Conservation (phyloP, 1,140 invertebrate genomes). For the Eupristina koningsbergeri region DNA sequence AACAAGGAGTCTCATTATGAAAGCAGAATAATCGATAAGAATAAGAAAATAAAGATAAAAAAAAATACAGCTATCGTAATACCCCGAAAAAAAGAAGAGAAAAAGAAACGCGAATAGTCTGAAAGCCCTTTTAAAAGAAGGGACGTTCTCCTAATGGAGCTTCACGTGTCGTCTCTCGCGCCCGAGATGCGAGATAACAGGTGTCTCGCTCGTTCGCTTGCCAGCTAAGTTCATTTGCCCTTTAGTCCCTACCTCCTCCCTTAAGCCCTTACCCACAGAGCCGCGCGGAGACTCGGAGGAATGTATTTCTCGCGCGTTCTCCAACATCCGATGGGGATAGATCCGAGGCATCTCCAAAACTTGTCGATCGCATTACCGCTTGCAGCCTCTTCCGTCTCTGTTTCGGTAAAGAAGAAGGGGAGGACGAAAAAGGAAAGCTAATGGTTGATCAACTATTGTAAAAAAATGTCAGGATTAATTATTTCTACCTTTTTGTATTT, state of each 20-base stretch:
- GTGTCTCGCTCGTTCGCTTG: neutral
- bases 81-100: constrained; percentile 17
- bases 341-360: neutral
- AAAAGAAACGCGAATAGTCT: too few relatives aligned
- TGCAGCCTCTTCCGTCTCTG: neutral
- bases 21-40: constrained; percentile 3
- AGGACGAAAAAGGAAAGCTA: neutral
- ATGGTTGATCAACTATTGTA: constrained; percentile 26
- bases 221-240: constrained; percentile 28
- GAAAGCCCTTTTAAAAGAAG: constrained; percentile 30
- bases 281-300: too few relatives aligned
- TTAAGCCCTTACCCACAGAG: too few relatives aligned
- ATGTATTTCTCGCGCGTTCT: neutral
- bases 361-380: constrained; percentile 15
- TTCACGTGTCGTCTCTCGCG: constrained; percentile 42
- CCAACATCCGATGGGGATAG: neutral
- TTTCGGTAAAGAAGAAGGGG: neutral
- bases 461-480: constrained; percentile 27
- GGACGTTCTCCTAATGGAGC: constrained; percentile 36
- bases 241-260: neutral
- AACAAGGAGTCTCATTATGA: constrained; percentile 36
- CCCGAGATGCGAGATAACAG: constrained; percentile 43
- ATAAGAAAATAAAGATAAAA: constrained; percentile 28
- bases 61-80: constrained; percentile 29
- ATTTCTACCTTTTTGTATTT: constrained; percentile 2